Percentiles rank a stretch among this genome's conserved stretches.
Conservation (phyloP, 2,113 vertebrate genomes). For the Cochlearius cochlearius region DNA sequence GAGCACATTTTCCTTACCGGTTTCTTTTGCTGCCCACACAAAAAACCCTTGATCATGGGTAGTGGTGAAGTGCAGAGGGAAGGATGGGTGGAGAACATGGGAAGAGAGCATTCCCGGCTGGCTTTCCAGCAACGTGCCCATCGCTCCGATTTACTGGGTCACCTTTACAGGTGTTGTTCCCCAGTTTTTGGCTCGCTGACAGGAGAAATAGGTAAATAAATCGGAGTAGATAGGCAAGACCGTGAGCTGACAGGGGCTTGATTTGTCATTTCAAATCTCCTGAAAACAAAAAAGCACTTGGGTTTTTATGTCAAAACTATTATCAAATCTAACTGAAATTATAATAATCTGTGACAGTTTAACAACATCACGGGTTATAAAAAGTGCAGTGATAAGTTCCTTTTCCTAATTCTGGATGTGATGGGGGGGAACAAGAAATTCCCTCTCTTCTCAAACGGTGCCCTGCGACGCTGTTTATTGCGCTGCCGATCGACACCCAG, state of each 20-base stretch:
- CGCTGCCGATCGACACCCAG: not conserved
- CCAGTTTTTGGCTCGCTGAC: not conserved
- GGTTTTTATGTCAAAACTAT: conserved; percentile 40
- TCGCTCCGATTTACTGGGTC: not conserved
- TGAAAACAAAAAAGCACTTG: not conserved
- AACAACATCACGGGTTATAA: not conserved
- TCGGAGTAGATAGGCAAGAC: not conserved
- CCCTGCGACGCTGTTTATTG: not conserved
- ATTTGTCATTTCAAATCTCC: conserved; percentile 28
- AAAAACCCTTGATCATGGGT: accelerated
- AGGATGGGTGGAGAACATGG: not conserved
- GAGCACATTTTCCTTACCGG: not conserved
- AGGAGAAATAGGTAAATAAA: not conserved
- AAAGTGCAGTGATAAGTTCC: not conserved
- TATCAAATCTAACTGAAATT: conserved; percentile 16
- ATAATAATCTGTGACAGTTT: conserved; percentile 33
- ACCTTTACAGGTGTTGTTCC: not conserved
- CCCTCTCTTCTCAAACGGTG: not conserved
- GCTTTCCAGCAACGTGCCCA: not conserved
- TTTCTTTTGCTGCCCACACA: not conserved
- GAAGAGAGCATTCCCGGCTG: not conserved
- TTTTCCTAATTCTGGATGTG: not conserved
- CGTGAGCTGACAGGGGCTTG: not conserved
- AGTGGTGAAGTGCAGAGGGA: not conserved
- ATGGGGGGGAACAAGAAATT: not conserved